Base-by-base conservation (phyloP, 1,140 invertebrate genomes). In the Diorhabda elongata region DNA sequence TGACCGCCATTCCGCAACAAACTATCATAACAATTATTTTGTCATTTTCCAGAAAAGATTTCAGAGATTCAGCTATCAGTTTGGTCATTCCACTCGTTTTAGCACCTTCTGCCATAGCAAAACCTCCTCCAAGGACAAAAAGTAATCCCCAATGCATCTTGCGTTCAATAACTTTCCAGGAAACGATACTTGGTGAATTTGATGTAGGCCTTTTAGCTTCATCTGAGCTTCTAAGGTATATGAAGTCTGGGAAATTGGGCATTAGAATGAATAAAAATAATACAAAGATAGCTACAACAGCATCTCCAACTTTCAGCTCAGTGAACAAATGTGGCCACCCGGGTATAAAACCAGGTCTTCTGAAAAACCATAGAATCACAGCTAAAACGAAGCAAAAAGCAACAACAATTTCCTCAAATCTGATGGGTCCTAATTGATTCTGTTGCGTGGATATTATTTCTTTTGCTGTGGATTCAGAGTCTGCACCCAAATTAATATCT, bases 301-400 rank as follows among this genome's bases (percentile, higher is more conserved):
- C 92, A 76, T 96, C 93, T 74, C 47, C 67, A 65, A 77, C 77
- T 63, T 78, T 78, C 66, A 75, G 73, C 58, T 78, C 57, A 1
- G 87, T 87, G 59, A 91, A 82, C 57, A 88, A 81, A 69, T 84
- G 81, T 3, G 90, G 86, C 91, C 93, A 96, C 11, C 94, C 94
- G 2, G 82, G 81, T 72, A 93, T 88, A 76, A 95, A 93, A 66
- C 91, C 90, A 0, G 95, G 95, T 61, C 90, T 88, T 59, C 94
- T 86, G 79, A 96, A 93, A 78, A 97, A 91, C 91, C 95, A 97
- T 67, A 97, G 83, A 59, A 92, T 69, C 2, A 97, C 89, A 5
- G 95, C 87, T 8, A 89, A 71, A 5, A 93, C 79, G 78, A 98
- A 97, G 11, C 95, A 82, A 6, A 88, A 71, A 44, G 92, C 88